These are phyloP conservation scores for Pelvicachromis taeniatus DNA, from an alignment of 2,113 vertebrate genomes.

Conservation along the genomic window DNA sequence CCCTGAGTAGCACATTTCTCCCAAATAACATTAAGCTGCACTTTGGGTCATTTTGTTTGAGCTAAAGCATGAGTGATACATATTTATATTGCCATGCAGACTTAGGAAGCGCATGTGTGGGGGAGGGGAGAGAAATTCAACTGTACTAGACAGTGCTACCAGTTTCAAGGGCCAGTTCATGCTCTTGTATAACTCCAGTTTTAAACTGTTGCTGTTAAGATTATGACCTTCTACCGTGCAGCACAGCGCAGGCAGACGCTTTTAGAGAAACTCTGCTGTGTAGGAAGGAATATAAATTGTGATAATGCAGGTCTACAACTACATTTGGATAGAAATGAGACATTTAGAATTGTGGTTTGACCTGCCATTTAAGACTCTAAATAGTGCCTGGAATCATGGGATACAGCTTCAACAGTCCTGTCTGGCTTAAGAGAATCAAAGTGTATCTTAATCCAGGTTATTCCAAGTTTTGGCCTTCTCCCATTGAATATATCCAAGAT, in stretches of 20 bases:
- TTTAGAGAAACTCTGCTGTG: not conserved
- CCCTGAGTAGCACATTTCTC: not conserved
- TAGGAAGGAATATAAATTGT: not conserved
- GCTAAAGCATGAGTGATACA: not conserved
- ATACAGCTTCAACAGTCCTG: not conserved
- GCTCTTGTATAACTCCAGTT: conserved; percentile 50
- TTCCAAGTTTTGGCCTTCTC: not conserved
- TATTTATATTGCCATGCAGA: conserved; percentile 21
- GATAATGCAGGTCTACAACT: not conserved
- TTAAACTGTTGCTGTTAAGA: not conserved
- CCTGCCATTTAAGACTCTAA: not conserved
- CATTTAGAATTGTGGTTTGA: not conserved
- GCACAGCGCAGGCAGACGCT: not conserved
- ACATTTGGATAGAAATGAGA: not conserved
- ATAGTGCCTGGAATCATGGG: not conserved
- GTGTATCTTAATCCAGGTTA: not conserved
- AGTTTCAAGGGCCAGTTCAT: conserved; percentile 28
- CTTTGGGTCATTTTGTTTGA: not conserved
- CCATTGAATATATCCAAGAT: not conserved
- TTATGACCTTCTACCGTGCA: not conserved
- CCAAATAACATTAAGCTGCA: not conserved
- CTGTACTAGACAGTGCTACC: conserved; percentile 46
- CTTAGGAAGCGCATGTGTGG: conserved; percentile 44
- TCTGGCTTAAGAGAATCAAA: not conserved
- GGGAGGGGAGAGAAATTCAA: conserved; percentile 43